A percentile compares a stretch with the other conserved stretches of the same genome.
phyloP scores from a whole-genome alignment of 1,140 invertebrate genomes.

The Antheraea mylitta region DNA sequence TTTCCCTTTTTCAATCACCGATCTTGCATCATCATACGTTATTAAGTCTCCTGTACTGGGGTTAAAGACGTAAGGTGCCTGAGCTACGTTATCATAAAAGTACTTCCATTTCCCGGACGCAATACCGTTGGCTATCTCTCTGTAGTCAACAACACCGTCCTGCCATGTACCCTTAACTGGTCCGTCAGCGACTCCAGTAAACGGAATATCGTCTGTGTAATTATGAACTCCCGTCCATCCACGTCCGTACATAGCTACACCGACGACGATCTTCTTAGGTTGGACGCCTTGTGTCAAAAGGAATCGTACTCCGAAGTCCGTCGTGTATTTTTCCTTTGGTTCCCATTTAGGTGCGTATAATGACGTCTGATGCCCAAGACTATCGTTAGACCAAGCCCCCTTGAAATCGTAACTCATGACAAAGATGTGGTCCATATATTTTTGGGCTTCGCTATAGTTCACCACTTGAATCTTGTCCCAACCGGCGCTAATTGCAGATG shows the following conservation, averaged over 20 bases:
- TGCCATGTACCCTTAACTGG: conserved; percentile 70
- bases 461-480: conserved; percentile 74
- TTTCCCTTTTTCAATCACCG: conserved; percentile 66
- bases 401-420: conserved; percentile 74
- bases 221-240: conserved; percentile 67
- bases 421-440: conserved; percentile 73
- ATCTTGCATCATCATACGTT: conserved; percentile 67
- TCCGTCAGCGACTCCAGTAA: conserved; percentile 64
- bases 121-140: conserved; percentile 67
- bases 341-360: conserved; percentile 64
- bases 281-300: conserved; percentile 66
- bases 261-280: conserved; percentile 68
- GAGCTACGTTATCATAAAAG: conserved; percentile 64
- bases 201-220: conserved; percentile 57
- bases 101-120: conserved; percentile 65
- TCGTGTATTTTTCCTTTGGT: conserved; percentile 67
- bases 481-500: conserved; percentile 68
- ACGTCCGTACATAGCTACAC: conserved; percentile 70
- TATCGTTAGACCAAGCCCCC: conserved; percentile 71
- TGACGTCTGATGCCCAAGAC: conserved; percentile 61
- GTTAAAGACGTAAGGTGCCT: conserved; percentile 66
- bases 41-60: conserved; percentile 60
- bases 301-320: conserved; percentile 64
- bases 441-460: conserved; percentile 62
- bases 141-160: conserved; percentile 69